These are phyloP conservation scores for Sardinella longiceps DNA, from an alignment of 2,797 vertebrate species.

Conservation along the genomic window DNA sequence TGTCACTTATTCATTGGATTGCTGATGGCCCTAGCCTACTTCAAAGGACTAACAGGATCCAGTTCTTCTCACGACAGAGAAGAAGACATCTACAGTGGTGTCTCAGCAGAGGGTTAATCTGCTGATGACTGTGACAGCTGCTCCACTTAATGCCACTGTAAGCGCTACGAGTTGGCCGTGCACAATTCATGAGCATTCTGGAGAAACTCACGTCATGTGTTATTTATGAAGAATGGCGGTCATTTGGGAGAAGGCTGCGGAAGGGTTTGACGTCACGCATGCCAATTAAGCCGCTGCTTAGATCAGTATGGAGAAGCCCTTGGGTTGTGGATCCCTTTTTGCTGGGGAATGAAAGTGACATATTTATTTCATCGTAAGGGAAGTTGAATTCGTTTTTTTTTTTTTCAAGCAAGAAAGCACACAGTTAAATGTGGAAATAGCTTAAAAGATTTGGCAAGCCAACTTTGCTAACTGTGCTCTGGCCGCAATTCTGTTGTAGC, in stretches of 20 bases:
- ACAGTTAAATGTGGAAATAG: neutral
- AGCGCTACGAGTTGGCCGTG: slow-evolving; percentile 1
- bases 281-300: neutral
- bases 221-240: neutral
- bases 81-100: neutral
- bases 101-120: slow-evolving; percentile 21
- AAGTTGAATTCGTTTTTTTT: neutral
- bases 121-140: slow-evolving; percentile 20
- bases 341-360: neutral
- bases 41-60: slow-evolving; percentile 13
- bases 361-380: neutral
- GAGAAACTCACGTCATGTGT: neutral
- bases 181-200: slow-evolving; percentile 13
- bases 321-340: neutral
- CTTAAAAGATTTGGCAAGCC: neutral
- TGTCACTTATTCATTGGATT: neutral
- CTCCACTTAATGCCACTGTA: slow-evolving; percentile 24
- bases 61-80: neutral
- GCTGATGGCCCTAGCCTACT: neutral
- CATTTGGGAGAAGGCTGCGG: neutral
- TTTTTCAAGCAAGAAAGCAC: neutral
- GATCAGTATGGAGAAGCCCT: neutral
- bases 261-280: slow-evolving; percentile 11
- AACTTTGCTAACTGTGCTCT: no score
- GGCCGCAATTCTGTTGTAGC: no score